Base-by-base conservation (phyloP, 2,888 invertebrate species). In the Rhamnusium bicolor region DNA sequence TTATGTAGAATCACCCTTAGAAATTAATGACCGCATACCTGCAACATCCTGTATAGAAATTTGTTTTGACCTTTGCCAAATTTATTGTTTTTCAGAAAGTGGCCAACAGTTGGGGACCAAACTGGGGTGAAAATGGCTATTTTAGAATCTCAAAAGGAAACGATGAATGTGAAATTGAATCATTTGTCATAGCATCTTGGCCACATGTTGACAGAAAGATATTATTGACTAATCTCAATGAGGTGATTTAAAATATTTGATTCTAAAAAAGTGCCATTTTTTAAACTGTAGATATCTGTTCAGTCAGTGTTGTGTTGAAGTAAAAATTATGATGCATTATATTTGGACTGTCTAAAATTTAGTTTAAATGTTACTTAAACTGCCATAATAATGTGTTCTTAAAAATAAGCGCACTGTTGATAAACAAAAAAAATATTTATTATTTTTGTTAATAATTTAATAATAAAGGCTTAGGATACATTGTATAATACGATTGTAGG, bases 101-200 rank as follows among this genome's bases (percentile, higher is more conserved):
- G 51, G 96, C 96, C 58, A 98, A 98, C 89, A 97, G 97, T 32
- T 98, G 98, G 98, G 98, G 98, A 7, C 84, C 88, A 0, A 89
- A 92, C 79, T 98, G 98, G 98, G 98, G 98, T 8, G 97, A 98
- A 86, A 90, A 92, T 75, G 98, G 98, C 0, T 94, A 93, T 85
- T 98, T 98, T 92, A 92, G 94, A 73, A 98, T 98, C 82, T 88
- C 91, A 4, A 92, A 95, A 71, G 98, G 98, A 51, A 88, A 85
- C 67, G 95, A 97, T 89, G 97, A 98, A 85, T 95, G 96, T 83
- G 94, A 94, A 79, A 97, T 98, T 84, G 98, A 98, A 86, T 92
- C 93, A 1, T 97, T 95, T 87, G 95, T 98, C 3, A 89, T 98
- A 60, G 95, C 93, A 8, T 93, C 93, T 7, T 94, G 95, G 92